Conservation (phyloP, 1,140 invertebrate species). For the Acromyrmex heyeri region DNA sequence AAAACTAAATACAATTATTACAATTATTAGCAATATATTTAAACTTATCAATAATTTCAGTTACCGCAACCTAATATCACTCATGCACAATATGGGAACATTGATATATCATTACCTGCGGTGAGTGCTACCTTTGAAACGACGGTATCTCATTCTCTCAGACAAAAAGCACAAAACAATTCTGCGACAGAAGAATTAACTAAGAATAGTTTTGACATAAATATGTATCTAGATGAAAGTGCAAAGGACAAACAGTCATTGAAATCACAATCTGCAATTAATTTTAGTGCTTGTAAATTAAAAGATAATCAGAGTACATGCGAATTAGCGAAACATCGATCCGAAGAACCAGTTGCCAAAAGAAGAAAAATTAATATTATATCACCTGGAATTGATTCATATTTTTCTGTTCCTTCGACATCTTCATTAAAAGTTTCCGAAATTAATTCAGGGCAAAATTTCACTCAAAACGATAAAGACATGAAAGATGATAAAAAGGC, state of each 20-base stretch:
- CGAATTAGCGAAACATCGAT: slow-evolving; percentile 79
- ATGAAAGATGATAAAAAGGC: slow-evolving; percentile 69
- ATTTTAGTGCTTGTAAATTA: slow-evolving; percentile 79
- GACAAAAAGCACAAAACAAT: slow-evolving; percentile 43
- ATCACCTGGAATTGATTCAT: slow-evolving; percentile 74
- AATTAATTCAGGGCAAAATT: slow-evolving; percentile 52
- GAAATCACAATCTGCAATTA: slow-evolving; percentile 76
- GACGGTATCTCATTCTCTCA: slow-evolving; percentile 35
- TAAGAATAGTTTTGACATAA: slow-evolving; percentile 73
- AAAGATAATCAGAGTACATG: slow-evolving; percentile 74
- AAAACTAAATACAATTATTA: slow-evolving; percentile 6
- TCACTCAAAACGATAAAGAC: slow-evolving; percentile 71
- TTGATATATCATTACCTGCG: slow-evolving; percentile 70
- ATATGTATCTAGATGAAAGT: slow-evolving; percentile 67
- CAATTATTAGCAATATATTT: not conserved
- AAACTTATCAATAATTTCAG: slow-evolving; percentile 62
- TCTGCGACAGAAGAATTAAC: not conserved
- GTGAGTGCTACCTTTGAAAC: slow-evolving; percentile 77
- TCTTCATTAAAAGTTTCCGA: slow-evolving; percentile 79
- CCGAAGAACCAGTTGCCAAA: slow-evolving; percentile 78
- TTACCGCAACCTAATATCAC: slow-evolving; percentile 72
- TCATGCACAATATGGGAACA: not conserved
- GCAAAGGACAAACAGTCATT: slow-evolving; percentile 46
- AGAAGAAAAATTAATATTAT: slow-evolving; percentile 88
- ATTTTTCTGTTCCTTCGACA: slow-evolving; percentile 75